Evolutionary conservation across 2,113 vertebrate species (phyloP).

Genomic region (Centropristis striata): DNA sequence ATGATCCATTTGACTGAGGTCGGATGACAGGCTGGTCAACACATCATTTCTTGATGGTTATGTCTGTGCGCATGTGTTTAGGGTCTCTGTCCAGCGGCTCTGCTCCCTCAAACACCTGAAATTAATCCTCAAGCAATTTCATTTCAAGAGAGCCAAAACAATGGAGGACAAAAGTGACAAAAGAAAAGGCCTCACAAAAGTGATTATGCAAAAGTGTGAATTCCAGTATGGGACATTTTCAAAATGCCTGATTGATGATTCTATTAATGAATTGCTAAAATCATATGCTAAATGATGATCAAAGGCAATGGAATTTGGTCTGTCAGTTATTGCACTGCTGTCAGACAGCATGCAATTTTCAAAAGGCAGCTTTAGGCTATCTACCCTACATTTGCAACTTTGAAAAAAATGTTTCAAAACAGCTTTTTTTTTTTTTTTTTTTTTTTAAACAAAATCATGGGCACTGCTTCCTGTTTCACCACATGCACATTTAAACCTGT

Average conservation of each 20-base stretch:
- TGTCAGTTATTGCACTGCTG: conserved; percentile 23
- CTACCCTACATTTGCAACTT: conserved; percentile 28
- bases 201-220: conserved; percentile 27
- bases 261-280: conserved; percentile 24
- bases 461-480: not conserved
- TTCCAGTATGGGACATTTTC: conserved; percentile 18
- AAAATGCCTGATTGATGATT: conserved; percentile 44
- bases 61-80: conserved; percentile 6
- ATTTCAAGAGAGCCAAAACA: not conserved
- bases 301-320: conserved; percentile 26
- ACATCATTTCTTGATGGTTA: not conserved
- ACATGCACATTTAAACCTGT: not conserved
- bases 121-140: conserved; percentile 9
- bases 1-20: not conserved
- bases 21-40: conserved; percentile 3
- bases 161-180: not conserved
- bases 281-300: conserved; percentile 32
- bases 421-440: not conserved
- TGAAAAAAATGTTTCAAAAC: not conserved
- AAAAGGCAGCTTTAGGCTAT: conserved; percentile 21
- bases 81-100: conserved; percentile 13
- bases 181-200: too few species aligned
- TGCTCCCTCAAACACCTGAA: not conserved
- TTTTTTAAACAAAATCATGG: not conserved
- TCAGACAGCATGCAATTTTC: conserved; percentile 35